Evolutionary conservation across 2,797 vertebrate species (phyloP).

Genomic region (Glyptemys insculpta): DNA sequence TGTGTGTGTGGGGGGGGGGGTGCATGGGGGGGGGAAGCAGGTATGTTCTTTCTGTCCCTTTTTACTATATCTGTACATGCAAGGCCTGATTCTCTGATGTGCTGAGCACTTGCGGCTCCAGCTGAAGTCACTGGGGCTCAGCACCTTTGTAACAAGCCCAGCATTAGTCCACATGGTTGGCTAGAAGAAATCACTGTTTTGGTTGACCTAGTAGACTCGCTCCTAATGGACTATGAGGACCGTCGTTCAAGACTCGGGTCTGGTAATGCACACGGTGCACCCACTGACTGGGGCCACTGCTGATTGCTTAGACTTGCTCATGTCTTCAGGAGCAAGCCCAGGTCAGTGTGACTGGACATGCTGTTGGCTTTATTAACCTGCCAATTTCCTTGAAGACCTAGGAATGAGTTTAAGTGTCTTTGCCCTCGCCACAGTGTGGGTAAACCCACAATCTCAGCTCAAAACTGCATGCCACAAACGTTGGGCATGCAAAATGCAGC

Average conservation of each 20-base stretch:
- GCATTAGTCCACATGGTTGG: background rate
- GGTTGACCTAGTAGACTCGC: background rate
- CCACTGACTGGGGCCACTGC: background rate
- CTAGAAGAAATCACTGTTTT: background rate
- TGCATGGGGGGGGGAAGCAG: background rate
- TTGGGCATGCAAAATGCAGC: background rate
- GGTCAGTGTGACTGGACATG: accelerated
- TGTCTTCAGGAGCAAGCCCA: background rate
- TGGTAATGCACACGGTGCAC: background rate
- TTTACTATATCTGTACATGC: accelerated
- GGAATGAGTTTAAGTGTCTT: accelerated
- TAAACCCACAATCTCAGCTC: background rate
- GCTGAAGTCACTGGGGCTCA: background rate
- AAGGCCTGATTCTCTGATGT: background rate
- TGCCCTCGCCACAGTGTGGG: background rate
- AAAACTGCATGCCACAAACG: background rate
- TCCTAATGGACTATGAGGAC: background rate
- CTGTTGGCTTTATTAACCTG: accelerated
- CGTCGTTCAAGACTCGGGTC: background rate
- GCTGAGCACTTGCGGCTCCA: background rate
- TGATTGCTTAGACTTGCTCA: background rate
- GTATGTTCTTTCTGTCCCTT: background rate
- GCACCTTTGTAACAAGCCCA: background rate
- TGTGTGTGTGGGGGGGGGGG: background rate
- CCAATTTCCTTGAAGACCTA: background rate